A percentile compares a stretch with the other conserved stretches of the same genome.
Evolutionary conservation across 2,113 vertebrate genomes (phyloP).

Genomic region (Condylura cristata): DNA sequence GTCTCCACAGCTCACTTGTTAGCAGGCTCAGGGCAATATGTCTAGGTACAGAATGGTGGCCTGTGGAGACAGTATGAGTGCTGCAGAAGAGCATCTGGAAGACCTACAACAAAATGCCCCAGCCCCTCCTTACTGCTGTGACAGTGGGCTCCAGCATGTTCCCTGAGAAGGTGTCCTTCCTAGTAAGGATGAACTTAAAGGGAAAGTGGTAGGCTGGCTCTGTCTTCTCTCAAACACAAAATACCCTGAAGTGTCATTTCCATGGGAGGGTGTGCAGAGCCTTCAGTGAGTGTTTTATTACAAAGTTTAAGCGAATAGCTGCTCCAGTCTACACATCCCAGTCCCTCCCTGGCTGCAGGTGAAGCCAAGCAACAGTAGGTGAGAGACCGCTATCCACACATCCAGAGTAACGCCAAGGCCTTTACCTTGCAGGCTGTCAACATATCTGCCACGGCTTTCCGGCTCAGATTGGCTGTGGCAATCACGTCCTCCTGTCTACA

Average conservation of each 20-base stretch:
- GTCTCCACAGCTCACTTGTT: neutral
- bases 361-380: neutral
- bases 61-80: no score
- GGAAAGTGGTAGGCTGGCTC: neutral
- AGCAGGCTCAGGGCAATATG: neutral
- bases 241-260: neutral
- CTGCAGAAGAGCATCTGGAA: neutral
- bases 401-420: accelerated
- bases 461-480: constrained; percentile 97
- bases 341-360: neutral
- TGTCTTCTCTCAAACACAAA: neutral
- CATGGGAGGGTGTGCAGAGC: neutral
- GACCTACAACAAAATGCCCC: neutral
- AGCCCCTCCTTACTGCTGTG: neutral
- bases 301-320: neutral
- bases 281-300: neutral
- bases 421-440: constrained; percentile 93
- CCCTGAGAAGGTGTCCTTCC: neutral
- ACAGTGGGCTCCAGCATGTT: no score
- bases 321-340: neutral
- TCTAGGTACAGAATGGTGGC: neutral
- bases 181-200: neutral
- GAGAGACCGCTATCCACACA: neutral
- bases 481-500: constrained; percentile 98
- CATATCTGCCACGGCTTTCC: constrained; percentile 98